Conservation (phyloP, 35 echinoderm and acorn worm species). For the Lytechinus pictus region DNA sequence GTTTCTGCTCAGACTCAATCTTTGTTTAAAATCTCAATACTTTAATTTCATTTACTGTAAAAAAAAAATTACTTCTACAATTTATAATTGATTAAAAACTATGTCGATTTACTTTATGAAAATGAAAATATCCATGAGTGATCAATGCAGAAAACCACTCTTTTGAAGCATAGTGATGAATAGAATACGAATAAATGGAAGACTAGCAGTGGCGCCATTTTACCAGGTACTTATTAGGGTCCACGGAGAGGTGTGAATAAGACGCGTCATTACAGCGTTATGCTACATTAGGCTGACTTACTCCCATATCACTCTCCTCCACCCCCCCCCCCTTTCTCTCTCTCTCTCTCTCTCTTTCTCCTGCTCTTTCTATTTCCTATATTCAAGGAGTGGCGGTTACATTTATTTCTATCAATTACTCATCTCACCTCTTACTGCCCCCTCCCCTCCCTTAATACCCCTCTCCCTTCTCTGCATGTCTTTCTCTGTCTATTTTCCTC, state of each 20-base stretch:
- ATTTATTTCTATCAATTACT: too few relatives aligned
- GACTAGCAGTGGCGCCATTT: not conserved
- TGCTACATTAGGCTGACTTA: constrained; percentile 35
- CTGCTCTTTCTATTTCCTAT: too few relatives aligned
- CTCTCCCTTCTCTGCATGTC: too few relatives aligned
- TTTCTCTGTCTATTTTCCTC: too few relatives aligned
- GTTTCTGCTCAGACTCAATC: not conserved
- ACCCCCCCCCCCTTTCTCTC: not conserved
- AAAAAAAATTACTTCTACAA: too few relatives aligned
- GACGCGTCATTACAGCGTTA: constrained; percentile 38
- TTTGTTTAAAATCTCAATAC: not conserved
- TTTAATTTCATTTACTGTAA: not conserved
- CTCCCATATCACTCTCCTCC: not conserved
- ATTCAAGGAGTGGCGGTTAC: too few relatives aligned
- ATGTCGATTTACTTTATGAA: too few relatives aligned
- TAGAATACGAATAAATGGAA: not conserved
- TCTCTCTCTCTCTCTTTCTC: not conserved
- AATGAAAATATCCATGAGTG: too few relatives aligned
- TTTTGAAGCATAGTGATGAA: not conserved
- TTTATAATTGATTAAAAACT: too few relatives aligned
- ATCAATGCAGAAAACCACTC: not conserved
- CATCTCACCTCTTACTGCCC: too few relatives aligned
- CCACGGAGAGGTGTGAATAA: constrained; percentile 29
- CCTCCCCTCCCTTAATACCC: too few relatives aligned
- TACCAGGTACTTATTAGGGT: not conserved